A percentile compares a stretch with the other conserved stretches of the same genome.
Evolutionary conservation across 2,888 invertebrate genomes (phyloP).

Genomic region (Chromoteleia sp.): DNA sequence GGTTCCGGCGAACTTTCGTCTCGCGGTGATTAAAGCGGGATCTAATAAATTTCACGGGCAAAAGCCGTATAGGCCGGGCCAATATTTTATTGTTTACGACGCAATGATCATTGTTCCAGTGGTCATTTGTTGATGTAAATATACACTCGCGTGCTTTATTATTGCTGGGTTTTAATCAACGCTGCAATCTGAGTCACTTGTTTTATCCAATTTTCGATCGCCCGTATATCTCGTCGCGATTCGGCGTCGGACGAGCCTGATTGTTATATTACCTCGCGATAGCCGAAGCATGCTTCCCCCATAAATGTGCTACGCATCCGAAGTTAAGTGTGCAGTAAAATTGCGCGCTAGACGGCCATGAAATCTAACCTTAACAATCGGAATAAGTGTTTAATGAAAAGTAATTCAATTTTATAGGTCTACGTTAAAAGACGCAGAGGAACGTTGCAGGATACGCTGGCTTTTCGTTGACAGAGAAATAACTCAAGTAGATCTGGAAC

Average conservation of each 20-base stretch:
- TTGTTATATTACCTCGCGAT: conserved; percentile 61
- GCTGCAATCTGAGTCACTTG: conserved; percentile 41
- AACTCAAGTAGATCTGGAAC: not conserved
- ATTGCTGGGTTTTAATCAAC: conserved; percentile 42
- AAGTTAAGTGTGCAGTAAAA: conserved; percentile 60
- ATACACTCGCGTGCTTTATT: conserved; percentile 50
- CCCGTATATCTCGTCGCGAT: conserved; percentile 49
- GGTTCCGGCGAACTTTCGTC: conserved; percentile 50
- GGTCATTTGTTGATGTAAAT: conserved; percentile 54
- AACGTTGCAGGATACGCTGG: not conserved
- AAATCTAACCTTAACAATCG: conserved; percentile 59
- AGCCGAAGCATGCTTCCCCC: conserved; percentile 41
- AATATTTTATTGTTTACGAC: conserved; percentile 63
- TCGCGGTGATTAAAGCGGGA: conserved; percentile 60
- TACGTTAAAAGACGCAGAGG: not conserved
- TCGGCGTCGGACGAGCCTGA: conserved; percentile 47
- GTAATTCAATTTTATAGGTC: conserved; percentile 60
- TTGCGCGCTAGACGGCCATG: conserved; percentile 55
- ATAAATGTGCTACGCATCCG: conserved; percentile 58
- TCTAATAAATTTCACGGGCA: conserved; percentile 63
- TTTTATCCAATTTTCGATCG: conserved; percentile 63
- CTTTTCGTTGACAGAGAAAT: conserved; percentile 15
- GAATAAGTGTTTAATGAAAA: conserved; percentile 64
- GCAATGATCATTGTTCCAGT: conserved; percentile 58
- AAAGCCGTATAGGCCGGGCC: conserved; percentile 17